phyloP scores from a whole-genome alignment of 35 echinoderm and acorn worm genomes.

The Stichopus chloronotus region DNA sequence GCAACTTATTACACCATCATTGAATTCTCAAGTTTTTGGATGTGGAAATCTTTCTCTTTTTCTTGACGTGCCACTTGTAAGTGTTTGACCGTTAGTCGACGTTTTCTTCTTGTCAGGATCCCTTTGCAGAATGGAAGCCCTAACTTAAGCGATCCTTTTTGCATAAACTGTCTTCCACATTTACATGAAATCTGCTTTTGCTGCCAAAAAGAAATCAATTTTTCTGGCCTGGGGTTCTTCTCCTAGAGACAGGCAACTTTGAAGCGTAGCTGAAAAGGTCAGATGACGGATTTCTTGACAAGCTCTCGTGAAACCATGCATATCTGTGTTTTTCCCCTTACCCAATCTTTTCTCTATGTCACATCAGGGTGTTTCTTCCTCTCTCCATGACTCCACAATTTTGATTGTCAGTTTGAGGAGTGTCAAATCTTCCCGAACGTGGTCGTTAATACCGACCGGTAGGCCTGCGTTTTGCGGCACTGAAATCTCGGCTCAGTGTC shows the following conservation, averaged over 20 bases:
- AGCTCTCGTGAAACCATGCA: background rate
- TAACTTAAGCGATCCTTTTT: background rate
- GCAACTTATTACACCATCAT: too few species aligned
- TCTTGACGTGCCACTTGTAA: background rate
- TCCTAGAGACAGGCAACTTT: conserved; percentile 2
- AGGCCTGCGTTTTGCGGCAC: too few species aligned
- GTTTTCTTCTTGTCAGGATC: background rate
- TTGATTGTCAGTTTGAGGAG: too few species aligned
- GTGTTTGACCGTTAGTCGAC: background rate
- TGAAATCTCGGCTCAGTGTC: too few species aligned
- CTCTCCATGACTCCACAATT: too few species aligned
- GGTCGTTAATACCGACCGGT: too few species aligned
- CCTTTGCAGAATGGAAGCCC: background rate
- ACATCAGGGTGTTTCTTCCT: background rate
- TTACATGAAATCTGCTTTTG: conserved; percentile 21
- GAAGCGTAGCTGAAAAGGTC: background rate
- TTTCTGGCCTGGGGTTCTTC: background rate
- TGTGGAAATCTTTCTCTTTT: too few species aligned
- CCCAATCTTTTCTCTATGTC: background rate
- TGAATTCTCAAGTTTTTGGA: too few species aligned
- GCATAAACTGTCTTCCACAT: conserved; percentile 16
- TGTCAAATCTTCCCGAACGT: too few species aligned
- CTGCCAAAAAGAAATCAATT: conserved; percentile 21
- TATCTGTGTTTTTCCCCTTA: background rate
- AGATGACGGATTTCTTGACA: background rate